Evolutionary conservation across 2,113 vertebrate genomes (phyloP), one percentile per base, ranked within the genome.

Genomic region (Scatophagus argus): DNA sequence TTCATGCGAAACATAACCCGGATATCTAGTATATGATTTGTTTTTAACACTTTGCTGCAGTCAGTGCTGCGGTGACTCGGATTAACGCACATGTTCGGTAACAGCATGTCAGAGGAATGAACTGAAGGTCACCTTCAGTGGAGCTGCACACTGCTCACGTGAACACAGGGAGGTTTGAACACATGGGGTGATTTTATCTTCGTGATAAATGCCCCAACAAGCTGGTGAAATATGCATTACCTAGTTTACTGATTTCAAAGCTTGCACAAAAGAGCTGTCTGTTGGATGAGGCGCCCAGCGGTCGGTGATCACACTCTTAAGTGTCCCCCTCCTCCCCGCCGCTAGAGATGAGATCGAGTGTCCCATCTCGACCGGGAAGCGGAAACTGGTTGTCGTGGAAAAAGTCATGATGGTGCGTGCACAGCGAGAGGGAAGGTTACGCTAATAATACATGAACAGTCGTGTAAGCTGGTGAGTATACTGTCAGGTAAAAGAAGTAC

Each of bases 121-220:
- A 94, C 90, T 95, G 95, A 95, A 95, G 95, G 95, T 95, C 94
- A 95, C 95, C 95, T 95, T 95, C 94, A 95, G 75, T 88, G 94
- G 94, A 89, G 86, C 83, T 0, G 72, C 88, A 68, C 93, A 93
- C 60, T 82, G 51, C 12, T 7, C 23, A 13, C 49, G 8, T 6
- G n/a, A 49, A 58, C 36, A 43, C n/a, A 21, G 81, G 88, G 92
- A 77, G 66, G 10, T 3, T 17, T 13, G 0, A 0, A 11, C 17
- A 44, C 29, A 23, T 5, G 1, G 0, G 4, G 13, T 6, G 0
- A 0, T 8, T 55, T 62, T 29, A 23, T 11, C 1, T 19, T 2
- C 6, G 2, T 1, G 2, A 1, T 29, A 5, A 23, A 2, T 19
- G 19, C 36, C 8, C 8, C 2, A 0, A 6, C 0, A 4, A 12